Percentiles rank a stretch among this genome's conserved stretches.
phyloP scores from a whole-genome alignment of 2,888 invertebrate species.

The Mimumesa dahlbomi region DNA sequence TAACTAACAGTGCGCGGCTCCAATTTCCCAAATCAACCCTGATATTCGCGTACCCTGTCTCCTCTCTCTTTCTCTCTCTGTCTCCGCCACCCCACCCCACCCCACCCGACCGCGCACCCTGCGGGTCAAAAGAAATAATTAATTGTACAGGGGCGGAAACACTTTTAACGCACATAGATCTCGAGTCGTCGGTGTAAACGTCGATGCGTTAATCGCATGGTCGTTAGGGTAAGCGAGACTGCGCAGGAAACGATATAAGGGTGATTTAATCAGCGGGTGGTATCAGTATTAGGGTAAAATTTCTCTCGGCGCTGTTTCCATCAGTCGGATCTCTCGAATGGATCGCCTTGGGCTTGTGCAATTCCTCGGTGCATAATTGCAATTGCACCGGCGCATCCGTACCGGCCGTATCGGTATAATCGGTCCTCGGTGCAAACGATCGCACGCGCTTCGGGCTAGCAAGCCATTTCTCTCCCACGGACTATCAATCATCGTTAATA shows the following conservation, averaged over 20 bases:
- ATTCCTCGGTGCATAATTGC: constrained; percentile 62
- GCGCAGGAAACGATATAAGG: constrained; percentile 33
- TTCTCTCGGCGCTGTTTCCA: constrained; percentile 39
- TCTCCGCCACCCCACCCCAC: no score
- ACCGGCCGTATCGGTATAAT: constrained; percentile 40
- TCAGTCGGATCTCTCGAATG: constrained; percentile 46
- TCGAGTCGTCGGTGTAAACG: no score
- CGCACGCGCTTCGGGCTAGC: constrained; percentile 43
- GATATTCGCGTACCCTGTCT: no score
- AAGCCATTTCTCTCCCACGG: constrained; percentile 10
- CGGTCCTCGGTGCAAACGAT: constrained; percentile 45
- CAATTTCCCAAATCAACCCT: no score
- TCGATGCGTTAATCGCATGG: no score
- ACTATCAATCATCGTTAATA: constrained; percentile 38
- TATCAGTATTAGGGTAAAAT: constrained; percentile 50
- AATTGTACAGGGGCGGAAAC: no score
- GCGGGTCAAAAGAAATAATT: no score
- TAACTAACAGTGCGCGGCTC: no score
- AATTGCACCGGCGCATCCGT: constrained; percentile 46
- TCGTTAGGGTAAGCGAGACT: no score
- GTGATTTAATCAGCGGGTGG: constrained; percentile 41
- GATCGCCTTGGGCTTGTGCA: constrained; percentile 51
- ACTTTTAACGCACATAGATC: no score
- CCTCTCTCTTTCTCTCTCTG: no score
- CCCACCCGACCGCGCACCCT: no score